Conservation (phyloP, 2,113 vertebrate genomes). For the Crotalus tigris region DNA sequence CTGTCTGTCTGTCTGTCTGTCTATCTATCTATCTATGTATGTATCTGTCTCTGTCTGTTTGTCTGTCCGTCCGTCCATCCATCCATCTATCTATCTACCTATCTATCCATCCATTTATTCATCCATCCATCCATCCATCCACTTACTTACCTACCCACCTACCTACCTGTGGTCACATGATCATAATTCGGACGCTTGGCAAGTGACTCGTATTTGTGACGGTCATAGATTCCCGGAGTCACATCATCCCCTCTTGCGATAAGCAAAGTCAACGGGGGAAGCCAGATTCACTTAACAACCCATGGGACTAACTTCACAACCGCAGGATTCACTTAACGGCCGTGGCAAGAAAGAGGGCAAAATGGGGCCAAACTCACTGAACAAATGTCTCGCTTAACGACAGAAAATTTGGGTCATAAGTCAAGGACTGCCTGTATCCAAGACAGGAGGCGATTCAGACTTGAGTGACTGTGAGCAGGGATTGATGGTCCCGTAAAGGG, state of each 20-base stretch:
- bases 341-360: background rate
- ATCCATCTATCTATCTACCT: accelerated
- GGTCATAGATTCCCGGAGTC: accelerated
- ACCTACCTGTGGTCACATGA: background rate
- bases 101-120: too few species aligned
- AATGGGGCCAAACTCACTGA: background rate
- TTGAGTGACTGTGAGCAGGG: background rate
- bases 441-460: too few species aligned
- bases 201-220: background rate
- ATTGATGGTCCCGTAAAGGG: too few species aligned
- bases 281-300: background rate
- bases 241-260: background rate
- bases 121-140: accelerated
- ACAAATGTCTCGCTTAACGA: background rate
- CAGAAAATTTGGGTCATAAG: background rate
- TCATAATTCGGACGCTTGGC: background rate
- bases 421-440: too few species aligned
- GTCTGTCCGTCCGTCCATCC: too few species aligned
- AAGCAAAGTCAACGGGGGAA: background rate
- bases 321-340: background rate
- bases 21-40: too few species aligned
- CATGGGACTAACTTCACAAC: background rate
- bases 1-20: too few species aligned
- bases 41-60: too few species aligned
- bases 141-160: too few species aligned